These are phyloP conservation scores for Stenolophus ochropezus DNA, from an alignment of 2,888 invertebrate genomes.

Conservation along the genomic window DNA sequence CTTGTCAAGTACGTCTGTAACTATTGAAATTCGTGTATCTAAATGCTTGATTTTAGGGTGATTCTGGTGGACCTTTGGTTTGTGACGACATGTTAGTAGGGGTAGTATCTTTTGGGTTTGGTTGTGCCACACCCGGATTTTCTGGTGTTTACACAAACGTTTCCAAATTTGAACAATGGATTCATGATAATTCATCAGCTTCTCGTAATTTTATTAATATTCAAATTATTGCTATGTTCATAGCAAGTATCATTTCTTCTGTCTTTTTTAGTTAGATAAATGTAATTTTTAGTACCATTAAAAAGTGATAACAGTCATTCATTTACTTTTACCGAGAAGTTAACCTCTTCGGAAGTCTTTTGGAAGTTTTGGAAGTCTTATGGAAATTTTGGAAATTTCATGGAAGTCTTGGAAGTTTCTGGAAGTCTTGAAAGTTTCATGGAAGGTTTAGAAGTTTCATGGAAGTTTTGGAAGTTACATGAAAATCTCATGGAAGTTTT, in stretches of 20 bases:
- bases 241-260: background rate
- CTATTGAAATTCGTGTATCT: background rate
- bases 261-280: background rate
- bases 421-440: too few relatives aligned
- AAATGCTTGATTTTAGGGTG: slow-evolving; percentile 12
- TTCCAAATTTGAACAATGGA: background rate
- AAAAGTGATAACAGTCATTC: background rate
- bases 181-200: background rate
- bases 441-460: too few relatives aligned
- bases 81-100: background rate
- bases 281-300: background rate
- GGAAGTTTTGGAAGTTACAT: too few relatives aligned
- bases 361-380: too few relatives aligned
- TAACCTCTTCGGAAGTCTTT: too few relatives aligned
- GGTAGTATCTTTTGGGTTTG: background rate
- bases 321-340: too few relatives aligned
- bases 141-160: background rate
- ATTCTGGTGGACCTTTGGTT: background rate
- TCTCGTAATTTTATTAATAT: background rate
- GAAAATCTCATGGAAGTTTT: too few relatives aligned
- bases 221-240: slow-evolving; percentile 25
- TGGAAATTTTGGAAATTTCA: too few relatives aligned
- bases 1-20: background rate
- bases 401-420: too few relatives aligned
- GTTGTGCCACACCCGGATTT: background rate